Conservation (phyloP, 2,888 invertebrate species). For the Caenorhabditis sp. region DNA sequence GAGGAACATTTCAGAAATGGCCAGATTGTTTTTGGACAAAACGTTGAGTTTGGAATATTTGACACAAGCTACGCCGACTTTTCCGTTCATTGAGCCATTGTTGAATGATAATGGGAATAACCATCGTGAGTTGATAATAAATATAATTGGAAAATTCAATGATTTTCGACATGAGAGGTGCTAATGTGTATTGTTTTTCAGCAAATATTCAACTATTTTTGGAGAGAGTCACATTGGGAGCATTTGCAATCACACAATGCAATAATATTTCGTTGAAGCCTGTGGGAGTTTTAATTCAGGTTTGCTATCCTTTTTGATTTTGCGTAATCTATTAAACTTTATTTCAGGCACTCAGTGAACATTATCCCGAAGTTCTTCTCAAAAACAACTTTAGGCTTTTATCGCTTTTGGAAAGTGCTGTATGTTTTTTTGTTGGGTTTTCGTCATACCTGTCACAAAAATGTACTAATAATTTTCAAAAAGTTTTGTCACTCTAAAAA, state of each 20-base stretch:
- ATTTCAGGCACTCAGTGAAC: conserved; percentile 13
- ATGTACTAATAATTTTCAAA: too few relatives aligned
- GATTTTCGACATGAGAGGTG: too few relatives aligned
- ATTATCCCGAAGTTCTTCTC: conserved; percentile 23
- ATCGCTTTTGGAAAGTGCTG: conserved; percentile 26
- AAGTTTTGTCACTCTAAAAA: too few relatives aligned
- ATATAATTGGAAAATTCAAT: not conserved
- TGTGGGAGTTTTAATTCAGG: conserved; percentile 20
- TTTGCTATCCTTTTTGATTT: not conserved
- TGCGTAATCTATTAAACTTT: not conserved
- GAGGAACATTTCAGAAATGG: too few relatives aligned
- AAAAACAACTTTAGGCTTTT: conserved; percentile 14
- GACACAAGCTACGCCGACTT: conserved; percentile 32
- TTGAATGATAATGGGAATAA: too few relatives aligned
- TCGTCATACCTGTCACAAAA: too few relatives aligned
- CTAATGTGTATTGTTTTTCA: conserved; percentile 8
- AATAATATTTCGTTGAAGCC: conserved; percentile 9
- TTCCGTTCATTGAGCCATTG: conserved; percentile 57
- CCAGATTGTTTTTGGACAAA: conserved; percentile 38
- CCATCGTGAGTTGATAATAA: conserved; percentile 7
- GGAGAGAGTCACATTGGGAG: not conserved
- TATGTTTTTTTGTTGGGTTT: too few relatives aligned
- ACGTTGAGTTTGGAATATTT: conserved; percentile 36
- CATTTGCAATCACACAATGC: not conserved
- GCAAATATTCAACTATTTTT: not conserved